phyloP scores from a whole-genome alignment of 1,140 invertebrate species.

The Sitophilus oryzae region DNA sequence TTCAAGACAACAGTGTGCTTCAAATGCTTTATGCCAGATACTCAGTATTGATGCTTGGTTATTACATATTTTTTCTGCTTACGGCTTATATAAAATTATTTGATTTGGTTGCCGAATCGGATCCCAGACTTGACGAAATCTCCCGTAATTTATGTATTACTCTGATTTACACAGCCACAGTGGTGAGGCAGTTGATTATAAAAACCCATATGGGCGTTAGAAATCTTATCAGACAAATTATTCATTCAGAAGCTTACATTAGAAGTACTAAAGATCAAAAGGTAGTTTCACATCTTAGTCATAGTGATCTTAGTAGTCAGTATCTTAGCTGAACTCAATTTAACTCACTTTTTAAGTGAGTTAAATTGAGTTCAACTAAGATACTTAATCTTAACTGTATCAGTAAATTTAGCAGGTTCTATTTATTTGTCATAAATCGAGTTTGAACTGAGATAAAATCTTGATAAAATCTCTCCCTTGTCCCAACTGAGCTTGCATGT shows the following conservation, averaged over 20 bases:
- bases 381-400: too few relatives aligned
- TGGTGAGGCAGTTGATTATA: conserved; percentile 13
- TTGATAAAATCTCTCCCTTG: too few relatives aligned
- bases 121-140: conserved; percentile 5
- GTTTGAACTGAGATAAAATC: too few relatives aligned
- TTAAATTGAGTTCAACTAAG: too few relatives aligned
- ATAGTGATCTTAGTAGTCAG: too few relatives aligned
- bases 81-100: conserved; percentile 15
- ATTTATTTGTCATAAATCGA: too few relatives aligned
- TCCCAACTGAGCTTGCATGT: too few relatives aligned
- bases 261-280: conserved; percentile 6
- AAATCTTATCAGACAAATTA: conserved; percentile 17
- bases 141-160: conserved; percentile 18
- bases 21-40: conserved; percentile 11
- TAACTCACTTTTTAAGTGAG: too few relatives aligned
- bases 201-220: conserved; percentile 4
- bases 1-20: conserved; percentile 10
- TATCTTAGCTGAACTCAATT: too few relatives aligned
- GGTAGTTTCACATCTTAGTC: conserved; percentile 1
- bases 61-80: conserved; percentile 16
- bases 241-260: conserved; percentile 14
- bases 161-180: conserved; percentile 18
- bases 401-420: too few relatives aligned
- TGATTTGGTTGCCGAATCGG: neutral
- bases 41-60: conserved; percentile 10